Evolutionary conservation across 2,113 vertebrate genomes (phyloP).

Genomic region (Thalassoma bifasciatum): DNA sequence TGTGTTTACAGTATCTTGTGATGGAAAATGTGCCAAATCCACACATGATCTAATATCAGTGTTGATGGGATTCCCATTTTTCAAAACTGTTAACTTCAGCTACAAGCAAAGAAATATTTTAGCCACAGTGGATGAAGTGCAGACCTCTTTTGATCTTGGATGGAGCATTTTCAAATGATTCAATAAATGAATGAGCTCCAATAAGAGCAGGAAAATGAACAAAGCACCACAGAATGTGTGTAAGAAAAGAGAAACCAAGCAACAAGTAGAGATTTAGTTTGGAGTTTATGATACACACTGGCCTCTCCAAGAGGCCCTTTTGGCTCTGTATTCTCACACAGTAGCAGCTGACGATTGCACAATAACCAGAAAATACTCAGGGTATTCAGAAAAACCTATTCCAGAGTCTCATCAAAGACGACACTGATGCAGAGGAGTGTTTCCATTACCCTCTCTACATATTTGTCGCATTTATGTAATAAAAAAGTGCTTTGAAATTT

Average conservation of each 20-base stretch:
- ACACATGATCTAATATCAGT: too few species aligned
- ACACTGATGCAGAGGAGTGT: slow-evolving; percentile 1
- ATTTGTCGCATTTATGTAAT: slow-evolving; percentile 40
- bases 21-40: too few species aligned
- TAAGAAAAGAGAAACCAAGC: too few species aligned
- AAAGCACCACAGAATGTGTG: too few species aligned
- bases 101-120: not conserved
- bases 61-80: not conserved
- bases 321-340: not conserved
- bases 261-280: too few species aligned
- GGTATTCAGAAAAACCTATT: slow-evolving; percentile 4
- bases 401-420: slow-evolving; percentile 43
- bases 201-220: slow-evolving; percentile 5
- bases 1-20: too few species aligned
- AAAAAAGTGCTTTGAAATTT: slow-evolving; percentile 51
- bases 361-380: slow-evolving; percentile 21
- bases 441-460: slow-evolving; percentile 33
- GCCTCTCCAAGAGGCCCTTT: slow-evolving; percentile 1
- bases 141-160: not conserved
- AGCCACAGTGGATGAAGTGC: not conserved
- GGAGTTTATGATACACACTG: not conserved
- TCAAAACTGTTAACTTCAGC: not conserved
- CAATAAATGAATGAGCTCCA: not conserved
- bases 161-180: not conserved
- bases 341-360: slow-evolving; percentile 14